phyloP scores from a whole-genome alignment of 2,113 vertebrate species.

The Callionymus lyra region DNA sequence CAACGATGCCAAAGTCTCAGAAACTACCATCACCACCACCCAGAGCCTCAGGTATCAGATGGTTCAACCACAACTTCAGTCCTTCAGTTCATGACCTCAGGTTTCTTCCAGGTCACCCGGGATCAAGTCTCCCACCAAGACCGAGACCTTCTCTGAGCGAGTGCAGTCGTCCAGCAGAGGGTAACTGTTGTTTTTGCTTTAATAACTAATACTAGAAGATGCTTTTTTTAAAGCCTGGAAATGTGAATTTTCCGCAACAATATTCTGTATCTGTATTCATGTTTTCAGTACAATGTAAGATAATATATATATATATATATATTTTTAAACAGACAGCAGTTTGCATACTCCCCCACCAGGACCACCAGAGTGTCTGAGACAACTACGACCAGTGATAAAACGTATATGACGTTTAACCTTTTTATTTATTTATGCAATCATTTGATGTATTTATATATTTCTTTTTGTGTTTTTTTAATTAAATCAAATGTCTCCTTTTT shows the following conservation, averaged over 20 bases:
- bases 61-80: neutral
- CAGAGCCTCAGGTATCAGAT: conserved; percentile 21
- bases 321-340: conserved; percentile 14
- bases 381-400: conserved; percentile 1
- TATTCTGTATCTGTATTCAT: no score
- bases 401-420: no score
- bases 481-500: neutral
- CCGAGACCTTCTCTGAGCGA: conserved; percentile 42
- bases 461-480: no score
- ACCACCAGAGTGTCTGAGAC: conserved; percentile 36
- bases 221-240: no score
- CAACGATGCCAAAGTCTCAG: conserved; percentile 38
- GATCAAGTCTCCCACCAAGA: conserved; percentile 33
- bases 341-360: conserved; percentile 32
- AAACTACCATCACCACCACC: conserved; percentile 38
- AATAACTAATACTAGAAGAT: no score
- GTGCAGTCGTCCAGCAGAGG: conserved; percentile 41
- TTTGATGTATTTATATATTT: no score
- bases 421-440: no score
- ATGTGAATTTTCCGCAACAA: no score
- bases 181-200: conserved; percentile 20
- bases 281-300: neutral
- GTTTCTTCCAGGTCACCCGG: conserved; percentile 33
- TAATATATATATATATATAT: neutral
- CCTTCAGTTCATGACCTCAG: no score